Conservation (phyloP, 2,888 invertebrate genomes). For the Hylaea fasciaria region DNA sequence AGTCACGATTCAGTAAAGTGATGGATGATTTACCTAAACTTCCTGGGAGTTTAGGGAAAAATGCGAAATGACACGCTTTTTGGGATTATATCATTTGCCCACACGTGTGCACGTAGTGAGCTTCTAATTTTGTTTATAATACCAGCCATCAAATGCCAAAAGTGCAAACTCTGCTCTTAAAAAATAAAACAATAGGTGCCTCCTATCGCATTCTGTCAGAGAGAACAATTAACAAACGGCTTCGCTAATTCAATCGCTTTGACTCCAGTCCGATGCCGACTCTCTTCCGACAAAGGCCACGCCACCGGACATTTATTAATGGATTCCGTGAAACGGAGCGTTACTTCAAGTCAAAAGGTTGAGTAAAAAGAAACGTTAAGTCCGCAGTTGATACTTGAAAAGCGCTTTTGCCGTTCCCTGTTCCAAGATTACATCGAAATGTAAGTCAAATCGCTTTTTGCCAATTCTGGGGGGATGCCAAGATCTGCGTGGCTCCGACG, state of each 20-base stretch:
- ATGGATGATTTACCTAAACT: no score
- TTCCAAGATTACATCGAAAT: constrained; percentile 31
- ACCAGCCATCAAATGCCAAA: no score
- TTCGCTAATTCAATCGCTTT: constrained; percentile 34
- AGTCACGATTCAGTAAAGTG: no score
- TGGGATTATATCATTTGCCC: no score
- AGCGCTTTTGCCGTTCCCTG: constrained; percentile 26
- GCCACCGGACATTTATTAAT: constrained; percentile 37
- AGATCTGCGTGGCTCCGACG: constrained; percentile 4
- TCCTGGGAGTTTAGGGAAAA: no score
- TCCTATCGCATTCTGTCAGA: constrained; percentile 8
- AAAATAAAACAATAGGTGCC: constrained; percentile 10
- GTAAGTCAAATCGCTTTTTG: constrained; percentile 34
- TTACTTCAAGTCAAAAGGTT: constrained; percentile 30
- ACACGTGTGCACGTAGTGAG: no score
- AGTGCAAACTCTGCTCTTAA: no score
- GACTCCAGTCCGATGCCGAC: constrained; percentile 29
- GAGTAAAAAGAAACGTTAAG: constrained; percentile 26
- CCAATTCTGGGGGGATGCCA: constrained; percentile 25
- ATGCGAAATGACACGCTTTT: no score
- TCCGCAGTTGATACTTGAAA: constrained; percentile 29
- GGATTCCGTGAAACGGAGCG: constrained; percentile 36
- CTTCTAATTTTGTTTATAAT: no score
- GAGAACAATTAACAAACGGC: constrained; percentile 35
- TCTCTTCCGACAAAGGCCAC: constrained; percentile 28